Conservation (phyloP, 2,888 invertebrate species). For the Masnerella sp. region DNA sequence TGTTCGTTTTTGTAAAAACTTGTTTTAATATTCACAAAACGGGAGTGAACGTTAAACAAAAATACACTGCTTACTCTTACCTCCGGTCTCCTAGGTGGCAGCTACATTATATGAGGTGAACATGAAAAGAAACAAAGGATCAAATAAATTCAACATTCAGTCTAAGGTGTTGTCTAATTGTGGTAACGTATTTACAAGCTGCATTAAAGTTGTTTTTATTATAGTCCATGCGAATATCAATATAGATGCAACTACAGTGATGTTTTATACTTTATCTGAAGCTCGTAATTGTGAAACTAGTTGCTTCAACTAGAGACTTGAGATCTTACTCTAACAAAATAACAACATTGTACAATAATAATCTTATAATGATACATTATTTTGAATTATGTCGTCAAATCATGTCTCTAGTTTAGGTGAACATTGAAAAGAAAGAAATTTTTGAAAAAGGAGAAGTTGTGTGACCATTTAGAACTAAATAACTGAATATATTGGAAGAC, state of each 20-base stretch:
- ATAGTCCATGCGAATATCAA: slow-evolving; percentile 53
- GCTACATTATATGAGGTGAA: slow-evolving; percentile 81
- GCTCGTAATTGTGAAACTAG: slow-evolving; percentile 10
- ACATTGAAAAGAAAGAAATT: slow-evolving; percentile 39
- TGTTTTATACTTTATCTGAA: slow-evolving; percentile 30
- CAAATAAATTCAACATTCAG: slow-evolving; percentile 76
- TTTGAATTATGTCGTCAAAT: no score
- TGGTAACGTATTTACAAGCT: slow-evolving; percentile 52
- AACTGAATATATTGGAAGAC: no score
- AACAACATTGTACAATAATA: background rate
- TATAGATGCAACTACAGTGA: slow-evolving; percentile 56
- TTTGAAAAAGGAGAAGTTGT: slow-evolving; percentile 59
- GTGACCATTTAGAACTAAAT: slow-evolving; percentile 23
- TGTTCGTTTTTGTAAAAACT: background rate
- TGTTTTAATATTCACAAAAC: slow-evolving; percentile 9
- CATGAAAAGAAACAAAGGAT: slow-evolving; percentile 81
- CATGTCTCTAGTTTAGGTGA: slow-evolving; percentile 48
- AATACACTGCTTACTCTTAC: slow-evolving; percentile 80
- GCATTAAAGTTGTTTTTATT: slow-evolving; percentile 25
- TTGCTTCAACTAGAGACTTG: slow-evolving; percentile 18
- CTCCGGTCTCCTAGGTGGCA: slow-evolving; percentile 94
- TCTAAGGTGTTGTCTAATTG: slow-evolving; percentile 55
- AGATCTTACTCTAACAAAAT: slow-evolving; percentile 4
- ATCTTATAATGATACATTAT: no score
- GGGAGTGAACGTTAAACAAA: slow-evolving; percentile 2